Conservation (phyloP, 2,113 vertebrate species). For the Symphodus melops region DNA sequence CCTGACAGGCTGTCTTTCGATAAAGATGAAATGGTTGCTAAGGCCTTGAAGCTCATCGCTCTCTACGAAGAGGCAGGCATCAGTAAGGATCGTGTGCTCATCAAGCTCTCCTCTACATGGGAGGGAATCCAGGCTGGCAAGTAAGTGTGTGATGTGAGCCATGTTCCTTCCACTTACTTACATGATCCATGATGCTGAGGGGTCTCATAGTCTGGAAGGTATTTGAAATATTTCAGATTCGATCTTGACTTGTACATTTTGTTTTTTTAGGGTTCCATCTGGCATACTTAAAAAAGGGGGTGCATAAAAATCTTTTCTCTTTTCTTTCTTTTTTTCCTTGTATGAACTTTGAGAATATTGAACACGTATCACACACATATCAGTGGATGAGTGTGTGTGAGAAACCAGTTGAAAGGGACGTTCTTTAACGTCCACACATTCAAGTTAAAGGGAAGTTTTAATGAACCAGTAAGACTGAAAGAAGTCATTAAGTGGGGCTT, state of each 20-base stretch:
- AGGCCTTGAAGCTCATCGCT: slow-evolving; percentile 88
- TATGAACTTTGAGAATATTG: too few species aligned
- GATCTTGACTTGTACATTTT: too few species aligned
- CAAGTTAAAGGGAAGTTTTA: neutral
- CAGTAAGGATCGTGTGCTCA: slow-evolving; percentile 90
- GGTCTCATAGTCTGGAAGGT: neutral
- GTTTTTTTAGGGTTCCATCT: too few species aligned
- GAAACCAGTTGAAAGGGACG: too few species aligned
- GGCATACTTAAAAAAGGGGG: too few species aligned
- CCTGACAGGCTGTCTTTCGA: slow-evolving; percentile 91
- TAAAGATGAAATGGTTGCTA: slow-evolving; percentile 92
- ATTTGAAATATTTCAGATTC: too few species aligned
- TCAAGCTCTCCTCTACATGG: slow-evolving; percentile 97
- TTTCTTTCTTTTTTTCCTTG: too few species aligned
- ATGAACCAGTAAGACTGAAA: neutral
- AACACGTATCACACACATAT: too few species aligned
- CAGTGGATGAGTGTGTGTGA: too few species aligned
- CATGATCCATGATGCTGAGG: neutral
- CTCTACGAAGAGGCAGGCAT: slow-evolving; percentile 93
- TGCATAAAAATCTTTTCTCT: too few species aligned
- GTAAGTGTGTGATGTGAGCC: slow-evolving; percentile 69
- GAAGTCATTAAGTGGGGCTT: neutral
- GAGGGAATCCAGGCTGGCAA: slow-evolving; percentile 97
- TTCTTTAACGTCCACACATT: neutral
- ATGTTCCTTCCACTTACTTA: too few species aligned